Evolutionary conservation across 2,113 vertebrate genomes (phyloP).

Genomic region (Sitta europaea): DNA sequence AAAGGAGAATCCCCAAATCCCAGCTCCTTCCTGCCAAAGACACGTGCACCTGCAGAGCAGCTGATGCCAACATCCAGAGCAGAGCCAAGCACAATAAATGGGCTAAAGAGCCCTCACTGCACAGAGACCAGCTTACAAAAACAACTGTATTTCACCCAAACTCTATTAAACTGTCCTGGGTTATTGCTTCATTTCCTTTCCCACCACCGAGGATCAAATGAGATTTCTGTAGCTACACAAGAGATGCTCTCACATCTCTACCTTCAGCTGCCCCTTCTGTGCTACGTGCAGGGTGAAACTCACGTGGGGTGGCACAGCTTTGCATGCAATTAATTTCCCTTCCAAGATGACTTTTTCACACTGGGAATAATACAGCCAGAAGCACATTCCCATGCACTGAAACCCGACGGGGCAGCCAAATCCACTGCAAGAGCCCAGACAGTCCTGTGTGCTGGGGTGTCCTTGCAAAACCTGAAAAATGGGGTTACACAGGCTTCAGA

Average conservation of each 20-base stretch:
- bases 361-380: background rate
- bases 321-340: background rate
- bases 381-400: accelerated
- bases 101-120: constrained; percentile 61
- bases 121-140: constrained; percentile 64
- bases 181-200: constrained; percentile 59
- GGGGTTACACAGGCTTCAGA: background rate
- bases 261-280: constrained; percentile 37
- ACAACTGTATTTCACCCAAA: constrained; percentile 66
- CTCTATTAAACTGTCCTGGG: constrained; percentile 56
- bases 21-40: constrained; percentile 61
- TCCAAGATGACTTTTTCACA: background rate
- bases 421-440: background rate
- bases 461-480: background rate
- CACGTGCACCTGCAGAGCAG: constrained; percentile 58
- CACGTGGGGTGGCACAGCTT: background rate
- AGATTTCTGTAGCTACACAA: constrained; percentile 48
- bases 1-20: constrained; percentile 57
- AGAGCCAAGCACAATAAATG: constrained; percentile 57
- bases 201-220: constrained; percentile 61
- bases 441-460: background rate
- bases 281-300: background rate
- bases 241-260: constrained; percentile 14
- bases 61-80: constrained; percentile 57
- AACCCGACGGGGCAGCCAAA: background rate